These are phyloP conservation scores for Crotalus helleri DNA, from an alignment of 2,113 vertebrate genomes.

Conservation along the genomic window DNA sequence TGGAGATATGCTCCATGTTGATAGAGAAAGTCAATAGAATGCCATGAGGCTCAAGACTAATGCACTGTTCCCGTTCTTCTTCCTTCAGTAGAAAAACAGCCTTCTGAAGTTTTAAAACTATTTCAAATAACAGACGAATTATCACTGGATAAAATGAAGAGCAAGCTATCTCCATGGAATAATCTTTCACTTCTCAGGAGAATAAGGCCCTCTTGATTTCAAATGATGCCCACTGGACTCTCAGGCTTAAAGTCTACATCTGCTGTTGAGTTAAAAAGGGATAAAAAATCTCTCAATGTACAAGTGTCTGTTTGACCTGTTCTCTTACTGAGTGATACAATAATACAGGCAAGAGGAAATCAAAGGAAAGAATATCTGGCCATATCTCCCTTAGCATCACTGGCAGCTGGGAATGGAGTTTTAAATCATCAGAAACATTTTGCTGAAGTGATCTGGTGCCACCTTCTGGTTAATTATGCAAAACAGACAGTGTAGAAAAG, in stretches of 20 bases:
- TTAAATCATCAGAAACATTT: background rate
- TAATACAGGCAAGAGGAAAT: background rate
- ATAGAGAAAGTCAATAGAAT: background rate
- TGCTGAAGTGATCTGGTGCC: background rate
- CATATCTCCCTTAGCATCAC: background rate
- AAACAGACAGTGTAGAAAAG: background rate
- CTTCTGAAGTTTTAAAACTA: background rate
- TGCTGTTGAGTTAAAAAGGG: background rate
- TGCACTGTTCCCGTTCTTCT: background rate
- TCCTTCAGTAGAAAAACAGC: background rate
- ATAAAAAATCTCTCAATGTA: background rate
- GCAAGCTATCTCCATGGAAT: background rate
- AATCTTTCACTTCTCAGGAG: background rate
- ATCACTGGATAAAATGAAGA: background rate
- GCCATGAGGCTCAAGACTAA: background rate
- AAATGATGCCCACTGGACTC: background rate
- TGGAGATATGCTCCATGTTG: background rate
- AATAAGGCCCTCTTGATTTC: background rate
- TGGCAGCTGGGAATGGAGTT: background rate
- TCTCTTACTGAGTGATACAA: background rate
- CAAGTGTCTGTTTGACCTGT: background rate
- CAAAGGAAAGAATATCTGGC: background rate
- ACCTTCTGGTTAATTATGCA: background rate
- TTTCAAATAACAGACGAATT: background rate
- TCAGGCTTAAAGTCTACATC: background rate